Evolutionary conservation across 2,888 invertebrate genomes (phyloP).

Genomic region (Galeopsomyia nigrocyanea): DNA sequence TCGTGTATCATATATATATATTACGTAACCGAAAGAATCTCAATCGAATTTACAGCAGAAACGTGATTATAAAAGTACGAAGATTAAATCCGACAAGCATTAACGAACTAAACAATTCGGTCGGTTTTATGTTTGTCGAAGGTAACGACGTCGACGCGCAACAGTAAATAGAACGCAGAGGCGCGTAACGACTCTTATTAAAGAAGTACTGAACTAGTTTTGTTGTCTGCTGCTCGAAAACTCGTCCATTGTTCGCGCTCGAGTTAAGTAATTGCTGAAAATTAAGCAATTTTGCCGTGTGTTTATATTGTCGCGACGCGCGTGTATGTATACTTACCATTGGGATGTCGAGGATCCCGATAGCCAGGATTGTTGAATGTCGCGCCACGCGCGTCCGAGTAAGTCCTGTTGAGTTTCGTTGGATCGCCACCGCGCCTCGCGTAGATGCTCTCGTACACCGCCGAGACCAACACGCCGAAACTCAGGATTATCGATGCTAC

Average conservation of each 20-base stretch:
- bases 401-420: constrained; percentile 74
- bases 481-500: constrained; percentile 83
- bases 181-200: background rate
- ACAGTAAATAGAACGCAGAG: too few relatives aligned
- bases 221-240: background rate
- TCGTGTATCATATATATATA: too few relatives aligned
- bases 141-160: too few relatives aligned
- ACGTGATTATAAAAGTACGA: too few relatives aligned
- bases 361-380: constrained; percentile 91
- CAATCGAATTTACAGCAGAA: too few relatives aligned
- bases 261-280: too few relatives aligned
- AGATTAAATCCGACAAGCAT: too few relatives aligned
- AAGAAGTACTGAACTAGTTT: background rate
- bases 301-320: too few relatives aligned
- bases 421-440: constrained; percentile 87
- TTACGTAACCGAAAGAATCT: too few relatives aligned
- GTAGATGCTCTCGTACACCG: constrained; percentile 85
- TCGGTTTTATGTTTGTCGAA: too few relatives aligned
- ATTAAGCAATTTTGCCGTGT: too few relatives aligned
- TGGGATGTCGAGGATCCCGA: constrained; percentile 73
- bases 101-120: too few relatives aligned
- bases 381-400: constrained; percentile 74
- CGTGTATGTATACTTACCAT: constrained; percentile 62
- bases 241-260: background rate
- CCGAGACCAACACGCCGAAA: constrained; percentile 81